phyloP scores from a whole-genome alignment of 2,113 vertebrate species.

The Bujurquina vittata region DNA sequence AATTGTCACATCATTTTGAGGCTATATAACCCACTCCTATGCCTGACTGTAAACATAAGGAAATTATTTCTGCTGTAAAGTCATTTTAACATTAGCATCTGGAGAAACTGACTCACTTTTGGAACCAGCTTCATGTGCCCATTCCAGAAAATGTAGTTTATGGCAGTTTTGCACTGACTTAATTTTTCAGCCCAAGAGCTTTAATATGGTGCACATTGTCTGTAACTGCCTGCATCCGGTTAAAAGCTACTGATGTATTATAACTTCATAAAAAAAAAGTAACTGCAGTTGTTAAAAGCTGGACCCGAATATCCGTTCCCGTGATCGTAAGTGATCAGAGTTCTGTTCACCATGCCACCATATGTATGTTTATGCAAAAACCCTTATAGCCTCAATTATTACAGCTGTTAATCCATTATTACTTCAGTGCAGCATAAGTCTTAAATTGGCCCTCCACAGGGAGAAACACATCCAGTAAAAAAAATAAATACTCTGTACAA shows the following conservation, averaged over 20 bases:
- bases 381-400: background rate
- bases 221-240: constrained; percentile 1
- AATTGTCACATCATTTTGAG: background rate
- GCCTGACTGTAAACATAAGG: background rate
- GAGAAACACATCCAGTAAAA: background rate
- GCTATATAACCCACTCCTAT: background rate
- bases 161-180: background rate
- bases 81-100: background rate
- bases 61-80: background rate
- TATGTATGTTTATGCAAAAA: background rate
- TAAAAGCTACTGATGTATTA: background rate
- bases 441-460: constrained; percentile 11
- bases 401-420: constrained; percentile 19
- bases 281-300: background rate
- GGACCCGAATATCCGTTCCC: background rate
- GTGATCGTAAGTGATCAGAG: background rate
- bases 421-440: background rate
- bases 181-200: constrained; percentile 1
- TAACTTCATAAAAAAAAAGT: background rate
- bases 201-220: constrained; percentile 8
- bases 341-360: background rate
- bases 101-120: background rate
- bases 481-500: background rate
- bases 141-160: background rate
- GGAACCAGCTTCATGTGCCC: background rate